Base-by-base conservation (phyloP, 2,888 invertebrate species). In the Thalpophila matura region DNA sequence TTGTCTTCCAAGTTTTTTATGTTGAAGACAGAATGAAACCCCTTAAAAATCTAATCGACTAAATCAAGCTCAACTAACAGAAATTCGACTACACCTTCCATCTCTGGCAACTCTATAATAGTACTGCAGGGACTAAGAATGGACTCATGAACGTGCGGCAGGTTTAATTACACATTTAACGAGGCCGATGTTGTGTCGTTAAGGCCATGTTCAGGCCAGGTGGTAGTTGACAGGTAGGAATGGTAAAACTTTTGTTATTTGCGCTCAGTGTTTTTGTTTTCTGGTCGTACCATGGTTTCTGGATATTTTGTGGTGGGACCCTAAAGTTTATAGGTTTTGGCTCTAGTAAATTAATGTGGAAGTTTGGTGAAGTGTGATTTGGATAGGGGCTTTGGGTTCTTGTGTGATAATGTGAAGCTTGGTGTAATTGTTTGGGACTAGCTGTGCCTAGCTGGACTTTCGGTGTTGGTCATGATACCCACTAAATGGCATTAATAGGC, bases 141-240 rank as follows among this genome's bases (percentile, higher is more conserved):
- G 56, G 45, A 65, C 64, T 42, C 26, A 42, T 53, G 74, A 61
- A 42, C 59, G 9, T 37, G 42, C 10, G 62, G 55, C 42, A 58
- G 60, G 61, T 65, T 71, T 77, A 77, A 77, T 77, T 74, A 74
- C 72, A 50, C 62, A 45, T 37, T 61, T 68, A 74, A 74, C 71
- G 71, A 63, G 58, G 58, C 43, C 62, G 51, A 71, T 77, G 70
- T 62, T 40, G 20, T n/a, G 58, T 77, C 67, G 46, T 77, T 77
- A 74, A 51, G 47, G 24, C 37, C 35, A 35, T 49, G 50, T 54
- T 46, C 20, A 47, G 18, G 38, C 47, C 70, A 71, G 61, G 51
- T 63, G 56, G 31, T 18, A 53, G 46, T 62, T 63, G 72, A 59
- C 75, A 75, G 69, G 69, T 75, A 38, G 61, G 54, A 76, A 76